A percentile compares a stretch with the other conserved stretches of the same genome.
Evolutionary conservation across 2,113 vertebrate species (phyloP).

Genomic region (Mus spicilegus): DNA sequence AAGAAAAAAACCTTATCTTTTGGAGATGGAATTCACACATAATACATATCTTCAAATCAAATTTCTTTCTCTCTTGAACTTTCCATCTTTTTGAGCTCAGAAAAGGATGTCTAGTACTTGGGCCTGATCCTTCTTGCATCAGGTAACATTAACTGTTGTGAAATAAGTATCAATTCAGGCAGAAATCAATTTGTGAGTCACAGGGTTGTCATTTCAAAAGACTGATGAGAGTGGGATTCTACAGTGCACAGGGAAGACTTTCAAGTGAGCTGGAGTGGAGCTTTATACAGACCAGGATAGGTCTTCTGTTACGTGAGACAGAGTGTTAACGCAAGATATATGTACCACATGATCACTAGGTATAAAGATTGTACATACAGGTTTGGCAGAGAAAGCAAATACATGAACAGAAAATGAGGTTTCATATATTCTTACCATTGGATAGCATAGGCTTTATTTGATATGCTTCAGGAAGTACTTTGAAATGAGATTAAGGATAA

Average conservation of each 20-base stretch:
- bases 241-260: neutral
- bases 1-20: neutral
- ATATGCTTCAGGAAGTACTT: neutral
- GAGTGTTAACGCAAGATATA: neutral
- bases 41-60: neutral
- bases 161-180: neutral
- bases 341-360: neutral
- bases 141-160: neutral
- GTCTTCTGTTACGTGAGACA: neutral
- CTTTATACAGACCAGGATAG: neutral
- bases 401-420: neutral
- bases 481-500: neutral
- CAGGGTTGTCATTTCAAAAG: neutral
- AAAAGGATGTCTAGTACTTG: neutral
- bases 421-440: neutral
- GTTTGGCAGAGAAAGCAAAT: neutral
- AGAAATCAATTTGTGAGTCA: neutral
- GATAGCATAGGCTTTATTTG: neutral
- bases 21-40: neutral
- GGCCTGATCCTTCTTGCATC: neutral
- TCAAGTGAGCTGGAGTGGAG: neutral
- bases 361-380: neutral
- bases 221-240: accelerated
- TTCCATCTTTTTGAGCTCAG: neutral
- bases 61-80: neutral